Percentiles rank a stretch among this genome's conserved stretches.
phyloP scores from a whole-genome alignment of 2,113 vertebrate species.

The Micronycteris hirsuta region DNA sequence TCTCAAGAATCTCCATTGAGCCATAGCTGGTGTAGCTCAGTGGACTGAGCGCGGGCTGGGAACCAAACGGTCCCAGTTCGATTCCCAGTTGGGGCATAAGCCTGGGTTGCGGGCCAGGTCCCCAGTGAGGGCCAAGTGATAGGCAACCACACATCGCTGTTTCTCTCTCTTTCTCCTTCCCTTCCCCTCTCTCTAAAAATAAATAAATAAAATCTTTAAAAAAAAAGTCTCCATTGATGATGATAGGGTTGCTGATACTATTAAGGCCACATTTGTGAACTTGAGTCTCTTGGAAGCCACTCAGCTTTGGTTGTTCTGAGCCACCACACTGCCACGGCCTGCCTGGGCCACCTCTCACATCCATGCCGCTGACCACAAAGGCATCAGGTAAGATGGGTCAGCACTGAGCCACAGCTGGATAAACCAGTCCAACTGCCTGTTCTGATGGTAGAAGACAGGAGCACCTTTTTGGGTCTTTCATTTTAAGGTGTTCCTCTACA shows the following conservation, averaged over 20 bases:
- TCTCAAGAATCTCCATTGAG: neutral
- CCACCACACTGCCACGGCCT: fast-evolving
- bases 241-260: neutral
- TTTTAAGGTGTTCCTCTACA: neutral
- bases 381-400: neutral
- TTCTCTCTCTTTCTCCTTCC: no score
- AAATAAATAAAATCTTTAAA: no score
- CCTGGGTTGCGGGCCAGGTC: no score
- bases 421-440: neutral
- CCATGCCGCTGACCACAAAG: neutral
- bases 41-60: no score
- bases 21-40: no score
- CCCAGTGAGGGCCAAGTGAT: no score
- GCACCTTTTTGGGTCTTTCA: neutral
- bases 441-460: neutral
- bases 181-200: no score
- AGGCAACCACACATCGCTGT: no score
- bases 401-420: neutral
- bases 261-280: neutral
- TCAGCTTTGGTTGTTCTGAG: neutral
- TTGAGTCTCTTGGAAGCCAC: neutral
- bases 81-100: no score
- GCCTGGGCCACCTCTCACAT: neutral
- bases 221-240: neutral
- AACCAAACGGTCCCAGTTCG: no score